Conservation (phyloP, 2,888 invertebrate species). For the Empis livida region DNA sequence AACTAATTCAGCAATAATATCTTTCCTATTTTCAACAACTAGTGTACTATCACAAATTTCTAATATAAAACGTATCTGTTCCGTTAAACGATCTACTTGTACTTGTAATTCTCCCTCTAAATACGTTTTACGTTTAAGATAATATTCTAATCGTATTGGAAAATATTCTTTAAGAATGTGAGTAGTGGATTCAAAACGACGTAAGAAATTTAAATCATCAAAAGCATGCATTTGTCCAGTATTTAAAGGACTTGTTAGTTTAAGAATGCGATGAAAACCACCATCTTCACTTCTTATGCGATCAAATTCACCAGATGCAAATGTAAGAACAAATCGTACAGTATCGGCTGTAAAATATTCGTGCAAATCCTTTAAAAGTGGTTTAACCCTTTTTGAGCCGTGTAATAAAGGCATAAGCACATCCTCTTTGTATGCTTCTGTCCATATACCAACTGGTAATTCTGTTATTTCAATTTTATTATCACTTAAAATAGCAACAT, state of each 20-base stretch:
- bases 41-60: conserved; percentile 89
- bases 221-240: conserved; percentile 78
- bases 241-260: conserved; percentile 66
- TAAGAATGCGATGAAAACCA: conserved; percentile 91
- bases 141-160: conserved; percentile 62
- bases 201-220: conserved; percentile 50
- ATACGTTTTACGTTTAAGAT: conserved; percentile 76
- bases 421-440: conserved; percentile 89
- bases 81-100: conserved; percentile 73
- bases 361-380: conserved; percentile 56
- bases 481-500: conserved; percentile 64
- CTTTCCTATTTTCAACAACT: conserved; percentile 83
- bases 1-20: conserved; percentile 74
- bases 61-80: conserved; percentile 89
- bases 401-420: conserved; percentile 77
- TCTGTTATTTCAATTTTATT: conserved; percentile 91
- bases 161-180: conserved; percentile 79
- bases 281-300: conserved; percentile 59
- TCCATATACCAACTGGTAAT: conserved; percentile 88
- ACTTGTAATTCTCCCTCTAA: conserved; percentile 82
- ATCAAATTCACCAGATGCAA: conserved; percentile 60
- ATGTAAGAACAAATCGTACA: conserved; percentile 75
- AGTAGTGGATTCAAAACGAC: conserved; percentile 58
- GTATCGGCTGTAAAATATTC: conserved; percentile 96
- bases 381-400: conserved; percentile 57